These are phyloP conservation scores for Lepidochrysops patricia DNA, from an alignment of 2,888 invertebrate genomes.

Conservation along the genomic window DNA sequence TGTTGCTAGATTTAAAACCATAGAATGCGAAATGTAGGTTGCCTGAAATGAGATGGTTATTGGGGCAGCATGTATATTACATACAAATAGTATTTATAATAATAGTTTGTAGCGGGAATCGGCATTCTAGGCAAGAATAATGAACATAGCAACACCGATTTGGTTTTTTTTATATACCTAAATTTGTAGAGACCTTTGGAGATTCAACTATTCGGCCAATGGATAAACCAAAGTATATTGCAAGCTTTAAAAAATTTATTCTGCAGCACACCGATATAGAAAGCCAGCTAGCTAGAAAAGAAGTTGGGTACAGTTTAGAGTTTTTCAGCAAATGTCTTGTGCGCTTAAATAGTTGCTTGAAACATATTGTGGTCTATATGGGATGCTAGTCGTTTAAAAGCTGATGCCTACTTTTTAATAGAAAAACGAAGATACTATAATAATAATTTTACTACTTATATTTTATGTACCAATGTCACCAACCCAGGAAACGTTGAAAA, in stretches of 20 bases:
- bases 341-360: constrained; percentile 5
- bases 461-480: no score
- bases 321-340: constrained; percentile 7
- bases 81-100: not conserved
- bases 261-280: not conserved
- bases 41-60: not conserved
- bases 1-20: not conserved
- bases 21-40: not conserved
- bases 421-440: no score
- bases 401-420: not conserved
- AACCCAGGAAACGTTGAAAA: no score
- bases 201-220: not conserved
- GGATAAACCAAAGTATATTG: not conserved
- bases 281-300: not conserved
- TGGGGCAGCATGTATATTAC: not conserved
- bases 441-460: no score
- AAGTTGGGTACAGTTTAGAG: not conserved
- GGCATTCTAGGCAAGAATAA: not conserved
- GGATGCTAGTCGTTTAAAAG: not conserved
- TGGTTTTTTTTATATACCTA: no score
- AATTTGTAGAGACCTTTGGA: no score
- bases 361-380: not conserved
- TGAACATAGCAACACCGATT: not conserved
- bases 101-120: not conserved
- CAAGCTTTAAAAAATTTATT: not conserved